Evolutionary conservation across 2,113 vertebrate species (phyloP).

Genomic region (Aix galericulata): DNA sequence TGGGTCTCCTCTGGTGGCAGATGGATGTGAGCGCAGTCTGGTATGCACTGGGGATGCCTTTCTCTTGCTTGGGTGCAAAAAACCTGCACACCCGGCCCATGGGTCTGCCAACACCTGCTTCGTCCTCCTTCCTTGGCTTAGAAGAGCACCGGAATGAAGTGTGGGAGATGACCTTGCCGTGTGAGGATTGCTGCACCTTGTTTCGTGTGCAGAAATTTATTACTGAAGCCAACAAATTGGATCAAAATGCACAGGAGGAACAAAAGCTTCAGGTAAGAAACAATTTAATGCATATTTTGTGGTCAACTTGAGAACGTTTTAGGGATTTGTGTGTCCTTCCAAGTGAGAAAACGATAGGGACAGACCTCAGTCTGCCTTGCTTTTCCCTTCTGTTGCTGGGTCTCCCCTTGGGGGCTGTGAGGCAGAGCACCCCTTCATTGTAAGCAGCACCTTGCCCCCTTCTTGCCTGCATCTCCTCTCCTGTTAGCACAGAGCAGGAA

Average conservation of each 20-base stretch:
- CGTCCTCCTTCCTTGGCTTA: neutral
- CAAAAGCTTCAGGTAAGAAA: neutral
- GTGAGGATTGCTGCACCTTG: too few relatives aligned
- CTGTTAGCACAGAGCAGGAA: fast-evolving
- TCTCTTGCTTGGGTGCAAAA: neutral
- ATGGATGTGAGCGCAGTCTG: fast-evolving
- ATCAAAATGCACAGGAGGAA: neutral
- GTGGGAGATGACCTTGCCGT: fast-evolving
- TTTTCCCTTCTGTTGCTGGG: neutral
- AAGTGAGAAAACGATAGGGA: neutral
- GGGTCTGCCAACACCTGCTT: neutral
- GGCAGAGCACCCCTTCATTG: neutral
- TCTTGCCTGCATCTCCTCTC: neutral
- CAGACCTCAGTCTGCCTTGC: neutral
- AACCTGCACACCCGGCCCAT: neutral
- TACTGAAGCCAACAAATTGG: neutral
- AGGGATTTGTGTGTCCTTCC: neutral
- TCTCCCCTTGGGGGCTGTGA: neutral
- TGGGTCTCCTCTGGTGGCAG: neutral
- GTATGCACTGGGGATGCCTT: neutral
- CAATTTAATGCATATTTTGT: neutral
- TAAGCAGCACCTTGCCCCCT: fast-evolving
- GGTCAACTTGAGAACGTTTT: neutral
- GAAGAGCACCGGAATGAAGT: fast-evolving
- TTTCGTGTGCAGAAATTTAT: neutral